Conservation (phyloP, 2,797 vertebrate species). For the Hemitrygon akajei region DNA sequence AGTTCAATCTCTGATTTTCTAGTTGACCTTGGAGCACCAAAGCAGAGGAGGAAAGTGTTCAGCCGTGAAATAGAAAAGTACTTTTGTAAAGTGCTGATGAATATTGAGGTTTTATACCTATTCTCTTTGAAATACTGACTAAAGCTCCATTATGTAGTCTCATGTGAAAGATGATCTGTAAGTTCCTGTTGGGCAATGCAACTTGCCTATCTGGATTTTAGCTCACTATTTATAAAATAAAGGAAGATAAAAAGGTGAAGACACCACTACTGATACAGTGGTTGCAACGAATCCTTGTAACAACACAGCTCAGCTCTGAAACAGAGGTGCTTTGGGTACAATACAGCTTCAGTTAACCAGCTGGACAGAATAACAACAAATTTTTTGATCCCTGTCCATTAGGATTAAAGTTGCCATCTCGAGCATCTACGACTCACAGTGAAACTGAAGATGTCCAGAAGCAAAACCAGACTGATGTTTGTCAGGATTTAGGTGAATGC, state of each 20-base stretch:
- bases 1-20: not conserved
- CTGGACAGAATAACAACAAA: not conserved
- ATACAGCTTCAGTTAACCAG: not conserved
- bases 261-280: not conserved
- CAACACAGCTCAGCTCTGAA: not conserved
- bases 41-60: not conserved
- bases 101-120: not conserved
- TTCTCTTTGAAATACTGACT: not conserved
- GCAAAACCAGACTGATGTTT: slow-evolving; percentile 70
- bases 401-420: slow-evolving; percentile 87
- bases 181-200: not conserved
- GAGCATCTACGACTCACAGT: slow-evolving; percentile 62
- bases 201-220: not conserved
- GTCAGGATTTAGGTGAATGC: slow-evolving; percentile 62
- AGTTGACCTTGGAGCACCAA: not conserved
- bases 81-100: not conserved
- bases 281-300: not conserved
- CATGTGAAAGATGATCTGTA: not conserved
- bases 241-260: not conserved
- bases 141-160: not conserved
- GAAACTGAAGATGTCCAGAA: slow-evolving; percentile 58
- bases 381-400: slow-evolving; percentile 33
- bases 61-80: too few relatives aligned
- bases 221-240: not conserved
- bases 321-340: not conserved